Base-by-base conservation (phyloP, 2,888 invertebrate genomes). In the Drosophila trichaetosa region DNA sequence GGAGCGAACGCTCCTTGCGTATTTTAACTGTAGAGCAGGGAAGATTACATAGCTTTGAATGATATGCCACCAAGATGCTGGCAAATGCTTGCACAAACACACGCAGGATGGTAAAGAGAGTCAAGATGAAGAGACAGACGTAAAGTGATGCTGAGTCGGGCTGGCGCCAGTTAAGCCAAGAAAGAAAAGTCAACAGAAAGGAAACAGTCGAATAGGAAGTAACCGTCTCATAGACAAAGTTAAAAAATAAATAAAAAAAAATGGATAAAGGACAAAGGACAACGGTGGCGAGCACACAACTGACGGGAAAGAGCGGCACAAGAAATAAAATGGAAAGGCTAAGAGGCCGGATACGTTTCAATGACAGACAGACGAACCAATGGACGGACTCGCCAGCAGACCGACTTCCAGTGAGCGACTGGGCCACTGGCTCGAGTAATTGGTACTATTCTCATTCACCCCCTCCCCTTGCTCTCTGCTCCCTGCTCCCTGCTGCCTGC, bases 1-100 rank as follows among this genome's bases (percentile, higher is more conserved):
- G 60, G 75, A 65, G 49, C 60, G 69, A 61, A 54, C 57, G 72
- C 75, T 82, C 65, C 69, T 70, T 79, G 78, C 73, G 78, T 76
- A 56, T 88, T 73, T 83, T 87, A 86, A 81, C 89, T 87, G 82
- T 75, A 84, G 89, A 86, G 86, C 78, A 82, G 86, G 78, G 72
- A 87, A 87, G 84, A 89, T 86, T 87, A 82, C 86, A 80, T 69
- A 73, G 80, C 79, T 76, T 80, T 83, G 77, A 81, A 69, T 75
- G 79, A 69, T 24, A 46, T 69, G 65, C 54, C 64, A 59, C 73
- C 71, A 77, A 86, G 81, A 78, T 74, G 79, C 73, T 68, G 67
- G 77, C 71, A 82, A 82, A 68, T 76, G 68, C 56, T 68, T 53
- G 40, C 49, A 63, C 13, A 54, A 38, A 56, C 7, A 16, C 10